Evolutionary conservation across 1,140 invertebrate species (phyloP).

Genomic region (Orius laevigatus): DNA sequence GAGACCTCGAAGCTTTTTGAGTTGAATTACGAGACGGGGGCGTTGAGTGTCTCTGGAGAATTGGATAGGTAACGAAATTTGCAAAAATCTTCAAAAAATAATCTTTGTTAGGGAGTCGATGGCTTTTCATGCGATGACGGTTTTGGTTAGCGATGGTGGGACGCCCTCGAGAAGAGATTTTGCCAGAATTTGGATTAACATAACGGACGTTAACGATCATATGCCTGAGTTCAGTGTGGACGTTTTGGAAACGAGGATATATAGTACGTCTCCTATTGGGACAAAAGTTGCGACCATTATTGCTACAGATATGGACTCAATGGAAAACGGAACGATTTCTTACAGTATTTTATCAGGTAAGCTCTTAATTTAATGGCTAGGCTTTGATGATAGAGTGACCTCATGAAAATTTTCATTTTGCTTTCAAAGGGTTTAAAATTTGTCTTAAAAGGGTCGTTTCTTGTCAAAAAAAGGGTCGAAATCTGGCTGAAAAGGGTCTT

Average conservation of each 20-base stretch:
- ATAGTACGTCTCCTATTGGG: slow-evolving; percentile 52
- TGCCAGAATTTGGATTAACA: slow-evolving; percentile 59
- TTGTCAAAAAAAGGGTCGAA: no score
- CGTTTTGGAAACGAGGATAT: slow-evolving; percentile 54
- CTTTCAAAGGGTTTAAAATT: no score
- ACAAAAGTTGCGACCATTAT: slow-evolving; percentile 51
- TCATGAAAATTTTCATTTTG: no score
- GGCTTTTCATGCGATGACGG: slow-evolving; percentile 64
- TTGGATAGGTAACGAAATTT: slow-evolving; percentile 44
- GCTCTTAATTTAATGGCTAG: slow-evolving; percentile 2
- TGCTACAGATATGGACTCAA: slow-evolving; percentile 63
- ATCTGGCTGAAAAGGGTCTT: no score
- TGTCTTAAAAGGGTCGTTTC: no score
- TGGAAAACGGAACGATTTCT: slow-evolving; percentile 57
- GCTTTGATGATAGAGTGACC: no score
- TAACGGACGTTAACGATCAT: slow-evolving; percentile 81
- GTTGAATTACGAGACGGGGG: slow-evolving; percentile 57
- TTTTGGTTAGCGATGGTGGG: slow-evolving; percentile 78
- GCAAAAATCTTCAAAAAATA: neutral
- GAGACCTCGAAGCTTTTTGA: slow-evolving; percentile 54
- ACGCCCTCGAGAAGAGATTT: slow-evolving; percentile 70
- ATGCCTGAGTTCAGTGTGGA: slow-evolving; percentile 60
- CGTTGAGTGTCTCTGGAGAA: slow-evolving; percentile 44
- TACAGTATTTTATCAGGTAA: slow-evolving; percentile 62
- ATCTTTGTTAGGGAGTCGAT: slow-evolving; percentile 44